Conservation (phyloP, 2,113 vertebrate genomes). For the Aegypius monachus region DNA sequence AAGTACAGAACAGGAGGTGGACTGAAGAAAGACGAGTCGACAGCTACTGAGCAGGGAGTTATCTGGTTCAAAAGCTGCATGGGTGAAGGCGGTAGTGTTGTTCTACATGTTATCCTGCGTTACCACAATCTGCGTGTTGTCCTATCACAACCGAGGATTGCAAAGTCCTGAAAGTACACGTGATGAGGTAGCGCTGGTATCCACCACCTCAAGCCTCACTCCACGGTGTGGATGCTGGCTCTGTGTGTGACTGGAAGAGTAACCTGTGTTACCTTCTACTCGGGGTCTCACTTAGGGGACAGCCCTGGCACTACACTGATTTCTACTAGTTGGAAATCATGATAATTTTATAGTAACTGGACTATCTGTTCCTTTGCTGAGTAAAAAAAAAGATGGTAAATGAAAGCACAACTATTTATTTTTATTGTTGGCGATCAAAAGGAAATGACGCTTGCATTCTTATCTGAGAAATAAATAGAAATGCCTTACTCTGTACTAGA, state of each 20-base stretch:
- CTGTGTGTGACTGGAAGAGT: neutral
- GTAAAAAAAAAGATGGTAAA: neutral
- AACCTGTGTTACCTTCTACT: neutral
- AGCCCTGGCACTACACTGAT: neutral
- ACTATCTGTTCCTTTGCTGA: neutral
- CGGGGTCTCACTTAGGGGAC: neutral
- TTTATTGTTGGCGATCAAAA: neutral
- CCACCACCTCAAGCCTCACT: neutral
- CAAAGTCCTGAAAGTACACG: neutral
- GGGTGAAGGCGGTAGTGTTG: neutral
- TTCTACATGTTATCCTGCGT: neutral
- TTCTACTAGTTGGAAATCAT: neutral
- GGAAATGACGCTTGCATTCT: neutral
- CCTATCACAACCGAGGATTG: neutral
- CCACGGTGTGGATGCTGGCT: rapidly evolving
- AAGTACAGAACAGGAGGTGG: neutral
- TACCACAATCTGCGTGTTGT: neutral
- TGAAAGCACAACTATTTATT: neutral
- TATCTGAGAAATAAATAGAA: neutral
- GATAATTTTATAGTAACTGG: neutral
- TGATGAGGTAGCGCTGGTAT: neutral
- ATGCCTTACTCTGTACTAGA: neutral
- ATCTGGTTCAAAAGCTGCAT: neutral
- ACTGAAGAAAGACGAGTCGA: no score
- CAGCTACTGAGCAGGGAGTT: neutral